Base-by-base conservation (phyloP, 2,888 invertebrate species). In the Phragmatobia fuliginosa region DNA sequence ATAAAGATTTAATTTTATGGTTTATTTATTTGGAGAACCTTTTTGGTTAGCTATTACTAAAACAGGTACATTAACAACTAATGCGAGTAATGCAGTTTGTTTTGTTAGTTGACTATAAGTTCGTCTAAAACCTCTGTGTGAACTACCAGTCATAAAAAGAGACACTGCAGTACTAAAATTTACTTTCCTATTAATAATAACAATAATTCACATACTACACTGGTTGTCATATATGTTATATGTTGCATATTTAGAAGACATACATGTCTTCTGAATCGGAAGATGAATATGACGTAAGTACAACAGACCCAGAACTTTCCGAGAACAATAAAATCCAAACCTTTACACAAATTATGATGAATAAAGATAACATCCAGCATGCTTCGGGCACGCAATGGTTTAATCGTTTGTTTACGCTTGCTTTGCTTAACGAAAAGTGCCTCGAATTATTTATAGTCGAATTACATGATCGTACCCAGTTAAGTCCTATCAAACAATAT, bases 331-430 rank as follows among this genome's bases (percentile, higher is more conserved):
- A 82, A 82, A 72, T 68, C 66, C 71, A 76, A 75, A 65, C 58
- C 72, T 83, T 76, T 75, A 79, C 74, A 83, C 77, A 82, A 87
- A 87, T 87, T 83, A 84, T 87, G 56, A 84, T 81, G 77, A 85
- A 81, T 83, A 86, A 83, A 86, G 80, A 88, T 88, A 84, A 78
- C 76, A 83, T 81, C 80, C 78, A 80, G 81, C 77, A 83, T 85
- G 86, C 84, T 85, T 84, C 62, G 77, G 78, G 80, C 94, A 94
- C 93, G 94, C 94, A 91, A 92, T 76, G 82, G 79, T 87, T 87
- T 91, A 92, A 91, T 92, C 88, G 86, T 92, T 92, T 90, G 90
- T 93, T 93, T 93, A 93, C 90, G 93, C 93, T 92, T 90, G 88
- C 89, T 90, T 89, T 70, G 87, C 86, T 88, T 89, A 84, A 84